A percentile compares a stretch with the other conserved stretches of the same genome.
phyloP scores from a whole-genome alignment of 2,888 invertebrate genomes.

The Epsilonema sp. region DNA sequence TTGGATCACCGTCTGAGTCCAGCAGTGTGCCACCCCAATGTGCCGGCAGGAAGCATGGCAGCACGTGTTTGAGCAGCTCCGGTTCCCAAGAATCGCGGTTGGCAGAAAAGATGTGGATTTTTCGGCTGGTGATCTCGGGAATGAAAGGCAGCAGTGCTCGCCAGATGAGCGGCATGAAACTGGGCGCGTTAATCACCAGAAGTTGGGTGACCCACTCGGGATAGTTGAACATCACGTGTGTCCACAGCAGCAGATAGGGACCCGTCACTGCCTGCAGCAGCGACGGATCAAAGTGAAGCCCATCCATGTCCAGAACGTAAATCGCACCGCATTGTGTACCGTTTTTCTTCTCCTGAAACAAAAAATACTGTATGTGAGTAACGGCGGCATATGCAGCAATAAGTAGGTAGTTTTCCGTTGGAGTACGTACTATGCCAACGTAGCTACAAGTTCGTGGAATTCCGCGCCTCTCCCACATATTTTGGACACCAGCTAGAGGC shows the following conservation, averaged over 20 bases:
- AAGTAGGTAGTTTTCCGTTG: too few species aligned
- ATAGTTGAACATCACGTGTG: conserved; percentile 24
- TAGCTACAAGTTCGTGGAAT: too few species aligned
- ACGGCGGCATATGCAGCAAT: too few species aligned
- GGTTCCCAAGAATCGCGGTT: not conserved
- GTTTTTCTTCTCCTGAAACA: conserved; percentile 11
- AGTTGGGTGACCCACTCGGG: conserved; percentile 21
- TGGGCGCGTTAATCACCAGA: conserved; percentile 21
- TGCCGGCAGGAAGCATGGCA: conserved; percentile 14
- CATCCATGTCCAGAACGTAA: conserved; percentile 20
- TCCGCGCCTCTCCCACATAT: too few species aligned
- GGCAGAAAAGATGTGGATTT: not conserved
- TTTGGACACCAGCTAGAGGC: too few species aligned
- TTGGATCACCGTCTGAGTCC: not conserved
- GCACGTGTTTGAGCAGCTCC: conserved; percentile 1
- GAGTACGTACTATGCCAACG: too few species aligned
- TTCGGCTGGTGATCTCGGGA: conserved; percentile 12
- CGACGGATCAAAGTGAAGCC: conserved; percentile 17
- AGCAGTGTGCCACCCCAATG: conserved; percentile 6
- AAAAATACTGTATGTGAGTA: too few species aligned
- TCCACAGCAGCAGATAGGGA: conserved; percentile 25
- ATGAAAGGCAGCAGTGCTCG: conserved; percentile 21
- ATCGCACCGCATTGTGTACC: conserved; percentile 17
- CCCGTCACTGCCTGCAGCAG: conserved; percentile 17
- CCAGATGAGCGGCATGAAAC: conserved; percentile 21